phyloP scores from a whole-genome alignment of 2,113 vertebrate species.

The Paratilapia polleni region DNA sequence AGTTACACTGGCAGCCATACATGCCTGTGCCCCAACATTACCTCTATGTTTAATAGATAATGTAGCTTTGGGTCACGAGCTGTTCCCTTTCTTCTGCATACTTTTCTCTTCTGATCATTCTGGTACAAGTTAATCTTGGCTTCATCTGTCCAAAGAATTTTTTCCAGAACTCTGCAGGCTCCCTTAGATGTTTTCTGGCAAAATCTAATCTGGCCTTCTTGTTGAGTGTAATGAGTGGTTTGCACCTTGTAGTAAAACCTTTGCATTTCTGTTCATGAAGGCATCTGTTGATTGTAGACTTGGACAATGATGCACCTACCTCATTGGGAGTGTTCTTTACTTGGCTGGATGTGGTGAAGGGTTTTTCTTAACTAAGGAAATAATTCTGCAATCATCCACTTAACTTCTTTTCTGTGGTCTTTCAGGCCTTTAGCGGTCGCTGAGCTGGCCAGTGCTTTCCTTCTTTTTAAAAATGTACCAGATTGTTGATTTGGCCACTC shows the following conservation, averaged over 20 bases:
- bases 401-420: background rate
- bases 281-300: background rate
- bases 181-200: background rate
- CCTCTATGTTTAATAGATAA: background rate
- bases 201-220: background rate
- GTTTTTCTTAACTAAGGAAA: background rate
- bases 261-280: background rate
- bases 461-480: background rate
- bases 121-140: background rate
- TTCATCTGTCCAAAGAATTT: background rate
- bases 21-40: background rate
- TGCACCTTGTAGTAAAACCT: accelerated
- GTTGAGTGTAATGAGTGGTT: background rate
- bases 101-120: background rate
- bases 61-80: too few relatives aligned
- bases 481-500: background rate
- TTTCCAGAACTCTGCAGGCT: background rate
- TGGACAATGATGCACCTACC: background rate
- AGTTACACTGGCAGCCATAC: background rate
- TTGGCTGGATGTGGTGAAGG: background rate
- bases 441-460: accelerated
- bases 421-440: background rate
- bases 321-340: background rate
- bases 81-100: background rate
- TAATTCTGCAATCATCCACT: too few relatives aligned